These are phyloP conservation scores for Nothoprocta pentlandii DNA, from an alignment of 2,113 vertebrate species.

Conservation along the genomic window DNA sequence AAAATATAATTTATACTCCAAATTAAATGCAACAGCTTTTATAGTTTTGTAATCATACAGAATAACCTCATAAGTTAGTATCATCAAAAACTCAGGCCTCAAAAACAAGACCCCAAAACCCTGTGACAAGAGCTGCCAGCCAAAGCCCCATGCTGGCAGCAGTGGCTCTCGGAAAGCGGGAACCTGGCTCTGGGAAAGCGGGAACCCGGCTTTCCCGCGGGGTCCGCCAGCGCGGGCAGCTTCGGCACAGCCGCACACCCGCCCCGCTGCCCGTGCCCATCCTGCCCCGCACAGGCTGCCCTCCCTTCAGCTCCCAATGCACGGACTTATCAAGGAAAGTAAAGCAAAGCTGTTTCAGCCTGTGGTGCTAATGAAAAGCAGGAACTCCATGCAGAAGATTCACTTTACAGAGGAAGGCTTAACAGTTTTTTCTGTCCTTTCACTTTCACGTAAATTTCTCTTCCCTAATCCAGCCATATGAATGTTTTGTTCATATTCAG, in stretches of 20 bases:
- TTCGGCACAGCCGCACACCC: fast-evolving
- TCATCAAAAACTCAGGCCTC: background rate
- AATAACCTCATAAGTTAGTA: background rate
- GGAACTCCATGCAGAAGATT: background rate
- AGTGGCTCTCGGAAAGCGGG: background rate
- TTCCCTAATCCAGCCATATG: background rate
- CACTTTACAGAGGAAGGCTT: background rate
- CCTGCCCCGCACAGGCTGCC: fast-evolving
- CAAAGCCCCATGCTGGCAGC: background rate
- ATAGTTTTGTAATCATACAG: background rate
- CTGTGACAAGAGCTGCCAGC: fast-evolving
- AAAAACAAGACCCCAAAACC: background rate
- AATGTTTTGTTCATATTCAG: constrained; percentile 7
- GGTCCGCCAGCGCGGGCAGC: fast-evolving
- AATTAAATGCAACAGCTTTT: background rate
- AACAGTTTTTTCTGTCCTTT: background rate
- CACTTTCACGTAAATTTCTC: background rate
- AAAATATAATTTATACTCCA: background rate
- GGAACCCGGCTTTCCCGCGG: background rate
- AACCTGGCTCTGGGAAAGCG: background rate
- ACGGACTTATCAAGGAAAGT: background rate
- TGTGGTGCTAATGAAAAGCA: background rate
- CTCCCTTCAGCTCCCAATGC: background rate
- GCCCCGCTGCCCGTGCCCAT: fast-evolving
- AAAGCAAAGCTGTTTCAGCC: background rate